Conservation (phyloP, 2,888 invertebrate species). For the Caenorhabditis doughertyi region DNA sequence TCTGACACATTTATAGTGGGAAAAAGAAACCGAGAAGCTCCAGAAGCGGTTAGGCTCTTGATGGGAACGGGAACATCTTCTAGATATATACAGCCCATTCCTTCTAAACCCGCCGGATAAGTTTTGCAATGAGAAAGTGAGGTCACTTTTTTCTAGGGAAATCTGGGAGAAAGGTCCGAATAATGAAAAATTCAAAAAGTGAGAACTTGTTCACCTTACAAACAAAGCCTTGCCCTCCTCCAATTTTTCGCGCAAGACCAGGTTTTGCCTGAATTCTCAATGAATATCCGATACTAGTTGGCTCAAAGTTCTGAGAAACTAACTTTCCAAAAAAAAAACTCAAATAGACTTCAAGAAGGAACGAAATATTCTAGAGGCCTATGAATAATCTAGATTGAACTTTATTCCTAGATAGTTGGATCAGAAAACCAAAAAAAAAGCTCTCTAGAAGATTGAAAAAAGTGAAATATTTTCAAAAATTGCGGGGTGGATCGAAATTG, state of each 20-base stretch:
- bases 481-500: not conserved
- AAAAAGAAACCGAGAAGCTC: constrained; percentile 22
- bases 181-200: constrained; percentile 50
- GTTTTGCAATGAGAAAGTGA: not conserved
- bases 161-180: constrained; percentile 15
- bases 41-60: constrained; percentile 1
- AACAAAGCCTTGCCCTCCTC: constrained; percentile 39
- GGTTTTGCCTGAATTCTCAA: constrained; percentile 39
- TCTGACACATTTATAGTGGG: constrained; percentile 62
- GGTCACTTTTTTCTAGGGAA: not conserved
- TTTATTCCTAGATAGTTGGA: not conserved
- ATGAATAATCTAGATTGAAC: constrained; percentile 22
- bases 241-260: constrained; percentile 56
- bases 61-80: constrained; percentile 33
- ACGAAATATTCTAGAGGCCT: not conserved
- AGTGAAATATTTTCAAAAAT: not conserved
- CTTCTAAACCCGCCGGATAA: not conserved
- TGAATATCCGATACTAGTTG: constrained; percentile 35
- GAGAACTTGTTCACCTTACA: constrained; percentile 57
- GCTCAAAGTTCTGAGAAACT: not conserved
- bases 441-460: not conserved
- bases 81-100: not conserved
- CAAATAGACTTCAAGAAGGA: constrained; percentile 3
- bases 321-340: not conserved
- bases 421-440: not conserved